These are phyloP conservation scores for Gallinago jamesoni DNA, from an alignment of 2,113 vertebrate genomes.

Conservation along the genomic window DNA sequence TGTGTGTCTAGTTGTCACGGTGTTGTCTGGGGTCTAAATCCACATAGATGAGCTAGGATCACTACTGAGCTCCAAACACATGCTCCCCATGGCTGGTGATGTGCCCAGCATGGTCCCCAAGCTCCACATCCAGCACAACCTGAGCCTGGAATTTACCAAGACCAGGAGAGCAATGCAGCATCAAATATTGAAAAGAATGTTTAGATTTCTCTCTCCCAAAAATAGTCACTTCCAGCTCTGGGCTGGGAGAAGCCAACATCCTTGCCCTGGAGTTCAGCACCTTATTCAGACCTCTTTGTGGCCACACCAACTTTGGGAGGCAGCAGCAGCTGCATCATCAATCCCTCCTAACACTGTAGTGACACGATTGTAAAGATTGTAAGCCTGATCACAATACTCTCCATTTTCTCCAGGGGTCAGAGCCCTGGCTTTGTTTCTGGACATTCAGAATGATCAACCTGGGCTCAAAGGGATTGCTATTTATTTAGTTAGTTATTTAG, in stretches of 20 bases:
- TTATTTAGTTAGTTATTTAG: neutral
- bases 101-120: neutral
- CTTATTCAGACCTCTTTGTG: fast-evolving
- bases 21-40: neutral
- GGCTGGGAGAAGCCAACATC: neutral
- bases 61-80: neutral
- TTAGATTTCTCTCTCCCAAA: neutral
- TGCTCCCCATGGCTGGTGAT: neutral
- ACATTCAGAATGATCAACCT: neutral
- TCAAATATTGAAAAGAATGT: neutral
- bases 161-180: neutral
- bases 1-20: neutral
- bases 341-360: neutral
- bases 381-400: neutral
- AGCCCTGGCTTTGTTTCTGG: neutral
- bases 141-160: neutral
- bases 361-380: neutral
- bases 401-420: neutral
- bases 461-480: neutral
- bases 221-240: neutral
- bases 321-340: neutral
- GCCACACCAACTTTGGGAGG: neutral
- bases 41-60: neutral
- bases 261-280: neutral
- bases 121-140: neutral